Evolutionary conservation across 2,888 invertebrate genomes (phyloP), one percentile per base, ranked within the genome.

Genomic region (Dromius quadrimaculatus): DNA sequence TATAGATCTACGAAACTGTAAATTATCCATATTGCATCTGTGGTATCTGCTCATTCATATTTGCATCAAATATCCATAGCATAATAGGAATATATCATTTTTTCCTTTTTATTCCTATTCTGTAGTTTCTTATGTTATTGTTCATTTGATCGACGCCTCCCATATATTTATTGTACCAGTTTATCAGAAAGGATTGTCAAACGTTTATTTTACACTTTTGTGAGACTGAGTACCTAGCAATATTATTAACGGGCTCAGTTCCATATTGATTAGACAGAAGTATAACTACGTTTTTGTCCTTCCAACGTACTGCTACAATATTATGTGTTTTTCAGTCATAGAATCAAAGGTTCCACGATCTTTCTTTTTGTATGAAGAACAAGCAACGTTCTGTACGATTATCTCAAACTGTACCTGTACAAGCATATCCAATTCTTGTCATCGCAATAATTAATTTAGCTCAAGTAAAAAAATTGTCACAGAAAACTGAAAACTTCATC

Each of bases 391-490:
- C 64, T 13, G 57, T 38, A 19, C 72, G 38, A 20, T 72, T 72
- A 45, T 72, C 72, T 3, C 65, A 9, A 20, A 72, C 71, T 11
- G 71, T 72, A n/a, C 65, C 65, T 8, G 71, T 65, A 34, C 59
- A 71, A 17, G 54, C n/a, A 13, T 54, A 23, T 13, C 36, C 23
- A 9, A 19, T 65, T 57, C 20, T 28, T 19, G 28, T 47, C 28
- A 59, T 9, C 19, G 28, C 59, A 11, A 17, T 36, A n/a, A 59
- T 13, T 9, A 59, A 15, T 2, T 22, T 19, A 3, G 19, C 32
- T n/a, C 13, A 23, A 2, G 59, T 59, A 59, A 59, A 59, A 34
- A 11, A 59, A 34, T 59, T 59, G 19, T 59, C 34, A 19, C 41
- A 43, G n/a, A 36, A 36, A 15, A 41, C 5, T 4, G 41, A 41